Conservation (phyloP, 1,140 invertebrate genomes). For the Gryon sp. region DNA sequence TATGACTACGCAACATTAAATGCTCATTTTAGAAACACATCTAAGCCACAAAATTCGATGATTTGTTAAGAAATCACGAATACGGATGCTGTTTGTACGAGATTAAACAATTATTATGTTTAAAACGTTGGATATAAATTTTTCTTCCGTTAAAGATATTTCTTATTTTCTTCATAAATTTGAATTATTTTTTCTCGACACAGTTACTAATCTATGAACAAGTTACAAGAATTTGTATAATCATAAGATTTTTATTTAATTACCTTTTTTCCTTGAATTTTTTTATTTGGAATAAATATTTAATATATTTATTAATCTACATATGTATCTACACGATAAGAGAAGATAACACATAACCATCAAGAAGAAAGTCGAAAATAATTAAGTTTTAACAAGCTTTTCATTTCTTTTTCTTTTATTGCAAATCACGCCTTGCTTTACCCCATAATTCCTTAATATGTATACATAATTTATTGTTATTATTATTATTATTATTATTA, state of each 20-base stretch:
- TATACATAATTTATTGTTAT: too few species aligned
- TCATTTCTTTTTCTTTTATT: slow-evolving; percentile 48
- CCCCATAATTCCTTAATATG: not conserved
- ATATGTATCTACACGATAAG: slow-evolving; percentile 20
- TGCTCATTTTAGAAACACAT: too few species aligned
- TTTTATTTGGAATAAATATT: slow-evolving; percentile 36
- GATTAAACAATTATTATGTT: too few species aligned
- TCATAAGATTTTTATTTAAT: slow-evolving; percentile 6
- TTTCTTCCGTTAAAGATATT: too few species aligned
- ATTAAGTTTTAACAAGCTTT: slow-evolving; percentile 50
- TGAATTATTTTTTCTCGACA: slow-evolving; percentile 2
- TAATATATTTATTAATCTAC: slow-evolving; percentile 15
- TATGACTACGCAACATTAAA: too few species aligned
- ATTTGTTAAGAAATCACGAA: too few species aligned
- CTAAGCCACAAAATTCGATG: too few species aligned
- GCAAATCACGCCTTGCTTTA: slow-evolving; percentile 46
- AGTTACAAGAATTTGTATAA: slow-evolving; percentile 21
- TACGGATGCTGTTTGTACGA: too few species aligned
- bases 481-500: slow-evolving; percentile 5
- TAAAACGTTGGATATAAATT: too few species aligned
- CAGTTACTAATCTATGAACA: slow-evolving; percentile 14
- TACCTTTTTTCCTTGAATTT: slow-evolving; percentile 1
- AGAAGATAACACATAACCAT: slow-evolving; percentile 49
- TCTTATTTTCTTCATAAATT: not conserved
- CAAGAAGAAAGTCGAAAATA: slow-evolving; percentile 39